Conservation (phyloP, 2,113 vertebrate species). For the Brachypteracias leptosomus region DNA sequence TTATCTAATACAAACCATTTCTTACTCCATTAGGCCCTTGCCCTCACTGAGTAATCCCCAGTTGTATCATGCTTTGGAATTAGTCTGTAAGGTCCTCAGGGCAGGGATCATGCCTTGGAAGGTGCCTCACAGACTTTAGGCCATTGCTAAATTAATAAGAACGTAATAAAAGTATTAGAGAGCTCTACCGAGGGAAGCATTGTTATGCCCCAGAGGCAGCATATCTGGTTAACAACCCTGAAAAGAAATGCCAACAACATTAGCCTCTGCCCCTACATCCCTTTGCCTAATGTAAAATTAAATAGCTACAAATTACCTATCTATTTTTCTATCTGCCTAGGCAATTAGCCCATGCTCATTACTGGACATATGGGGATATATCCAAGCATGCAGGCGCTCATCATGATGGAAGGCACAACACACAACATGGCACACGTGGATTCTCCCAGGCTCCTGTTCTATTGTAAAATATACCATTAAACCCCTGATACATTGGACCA, state of each 20-base stretch:
- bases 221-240: conserved; percentile 68
- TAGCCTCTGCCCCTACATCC: conserved; percentile 68
- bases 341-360: conserved; percentile 58
- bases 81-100: conserved; percentile 55
- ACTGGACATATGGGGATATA: conserved; percentile 56
- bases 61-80: conserved; percentile 58
- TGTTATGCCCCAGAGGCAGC: conserved; percentile 64
- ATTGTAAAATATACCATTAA: not conserved
- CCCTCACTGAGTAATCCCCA: conserved; percentile 45
- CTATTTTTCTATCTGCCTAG: conserved; percentile 66
- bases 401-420: not conserved
- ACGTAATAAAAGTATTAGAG: conserved; percentile 63
- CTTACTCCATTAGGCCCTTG: conserved; percentile 52
- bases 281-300: conserved; percentile 66
- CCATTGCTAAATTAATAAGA: conserved; percentile 66
- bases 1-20: conserved; percentile 52
- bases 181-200: conserved; percentile 40
- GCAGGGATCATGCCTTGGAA: conserved; percentile 61
- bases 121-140: conserved; percentile 56
- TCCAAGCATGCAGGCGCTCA: not conserved
- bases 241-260: conserved; percentile 69
- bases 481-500: not conserved
- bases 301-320: conserved; percentile 68
- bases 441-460: not conserved
- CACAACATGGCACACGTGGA: not conserved